Percentiles rank a stretch among this genome's conserved stretches.
Conservation (phyloP, 2,797 vertebrate species). For the Chelonia mydas region DNA sequence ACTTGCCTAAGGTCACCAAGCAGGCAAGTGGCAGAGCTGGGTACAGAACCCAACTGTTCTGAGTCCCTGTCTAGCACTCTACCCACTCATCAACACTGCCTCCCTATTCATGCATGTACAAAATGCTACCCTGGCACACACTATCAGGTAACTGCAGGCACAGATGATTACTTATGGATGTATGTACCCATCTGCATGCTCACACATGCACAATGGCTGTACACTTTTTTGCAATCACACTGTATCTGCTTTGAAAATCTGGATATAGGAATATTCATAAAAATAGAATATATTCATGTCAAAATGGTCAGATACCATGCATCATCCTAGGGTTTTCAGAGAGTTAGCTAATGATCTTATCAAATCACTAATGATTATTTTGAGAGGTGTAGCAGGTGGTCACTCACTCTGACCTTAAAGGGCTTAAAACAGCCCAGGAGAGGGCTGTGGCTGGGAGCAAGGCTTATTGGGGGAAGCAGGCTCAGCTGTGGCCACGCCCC, state of each 20-base stretch:
- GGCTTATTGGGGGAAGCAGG: too few species aligned
- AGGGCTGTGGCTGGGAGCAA: too few species aligned
- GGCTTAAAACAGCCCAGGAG: too few species aligned
- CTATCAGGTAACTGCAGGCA: slow-evolving; percentile 72
- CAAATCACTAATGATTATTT: not conserved
- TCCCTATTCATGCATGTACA: slow-evolving; percentile 50
- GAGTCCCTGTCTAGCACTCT: not conserved
- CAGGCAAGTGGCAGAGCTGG: not conserved
- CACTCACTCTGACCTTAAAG: too few species aligned
- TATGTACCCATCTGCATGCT: slow-evolving; percentile 68
- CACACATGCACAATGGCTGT: slow-evolving; percentile 61
- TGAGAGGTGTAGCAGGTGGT: too few species aligned
- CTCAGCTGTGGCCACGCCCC: too few species aligned
- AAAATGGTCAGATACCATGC: not conserved
- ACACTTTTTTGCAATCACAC: not conserved
- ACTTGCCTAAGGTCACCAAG: not conserved
- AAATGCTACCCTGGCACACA: slow-evolving; percentile 64
- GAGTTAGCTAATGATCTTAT: slow-evolving; percentile 4
- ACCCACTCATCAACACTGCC: not conserved
- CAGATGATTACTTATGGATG: slow-evolving; percentile 72
- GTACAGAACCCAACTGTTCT: not conserved
- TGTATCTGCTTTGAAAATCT: not conserved
- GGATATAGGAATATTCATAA: slow-evolving; percentile 37
- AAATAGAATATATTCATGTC: slow-evolving; percentile 7
- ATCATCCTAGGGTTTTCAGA: not conserved